Percentiles rank a stretch among this genome's conserved stretches.
Conservation (phyloP, 2,888 invertebrate species). For the Crematogaster levior region DNA sequence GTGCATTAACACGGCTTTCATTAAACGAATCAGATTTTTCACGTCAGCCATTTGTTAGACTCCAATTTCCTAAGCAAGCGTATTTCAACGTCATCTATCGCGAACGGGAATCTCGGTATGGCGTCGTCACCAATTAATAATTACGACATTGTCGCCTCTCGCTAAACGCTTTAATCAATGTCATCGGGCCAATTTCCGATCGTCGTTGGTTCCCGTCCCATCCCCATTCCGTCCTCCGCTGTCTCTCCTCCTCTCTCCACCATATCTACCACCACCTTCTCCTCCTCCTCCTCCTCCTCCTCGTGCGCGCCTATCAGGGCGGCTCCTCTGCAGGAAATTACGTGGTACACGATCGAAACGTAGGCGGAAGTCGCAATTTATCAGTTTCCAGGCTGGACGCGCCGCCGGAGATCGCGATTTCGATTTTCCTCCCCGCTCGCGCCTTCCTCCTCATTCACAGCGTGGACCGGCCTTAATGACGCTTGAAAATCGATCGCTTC, state of each 20-base stretch:
- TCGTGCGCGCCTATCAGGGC: constrained; percentile 72
- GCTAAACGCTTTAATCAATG: constrained; percentile 85
- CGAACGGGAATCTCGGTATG: constrained; percentile 68
- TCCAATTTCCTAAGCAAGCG: constrained; percentile 46
- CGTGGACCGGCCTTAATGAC: constrained; percentile 57
- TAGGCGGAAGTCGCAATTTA: constrained; percentile 85
- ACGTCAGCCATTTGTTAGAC: constrained; percentile 9
- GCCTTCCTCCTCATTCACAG: constrained; percentile 8
- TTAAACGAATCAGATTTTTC: constrained; percentile 14
- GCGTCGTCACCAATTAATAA: constrained; percentile 83
- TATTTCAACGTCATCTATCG: constrained; percentile 45
- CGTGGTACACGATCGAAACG: constrained; percentile 82
- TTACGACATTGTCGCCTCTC: constrained; percentile 81
- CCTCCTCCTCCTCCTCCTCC: constrained; percentile 61
- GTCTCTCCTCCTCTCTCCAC: constrained; percentile 59
- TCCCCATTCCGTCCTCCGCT: constrained; percentile 70
- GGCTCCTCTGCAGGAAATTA: constrained; percentile 84
- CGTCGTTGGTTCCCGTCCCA: constrained; percentile 79
- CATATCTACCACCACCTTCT: constrained; percentile 52
- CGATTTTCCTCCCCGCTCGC: constrained; percentile 62
- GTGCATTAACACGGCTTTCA: neutral
- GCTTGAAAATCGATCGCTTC: constrained; percentile 65
- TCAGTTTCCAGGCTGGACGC: constrained; percentile 81
- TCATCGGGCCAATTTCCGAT: constrained; percentile 86
- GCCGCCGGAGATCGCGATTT: constrained; percentile 70